Evolutionary conservation across 2,888 invertebrate genomes (phyloP).

Genomic region (Dynastes maya): DNA sequence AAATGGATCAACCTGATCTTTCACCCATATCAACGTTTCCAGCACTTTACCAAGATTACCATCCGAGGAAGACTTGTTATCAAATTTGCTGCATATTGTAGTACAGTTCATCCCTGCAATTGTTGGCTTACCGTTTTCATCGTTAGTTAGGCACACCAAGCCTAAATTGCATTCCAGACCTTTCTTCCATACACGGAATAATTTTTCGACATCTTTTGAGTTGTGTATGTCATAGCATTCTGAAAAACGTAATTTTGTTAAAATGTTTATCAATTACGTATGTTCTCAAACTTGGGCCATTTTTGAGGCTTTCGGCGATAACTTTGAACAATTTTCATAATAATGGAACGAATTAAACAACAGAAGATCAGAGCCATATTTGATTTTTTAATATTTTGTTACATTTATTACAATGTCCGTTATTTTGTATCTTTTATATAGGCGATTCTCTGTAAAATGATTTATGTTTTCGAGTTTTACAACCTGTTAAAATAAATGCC

Average conservation of each 20-base stretch:
- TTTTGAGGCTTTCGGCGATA: not conserved
- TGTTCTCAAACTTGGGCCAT: too few relatives aligned
- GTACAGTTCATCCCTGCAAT: constrained; percentile 66
- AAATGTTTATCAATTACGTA: too few relatives aligned
- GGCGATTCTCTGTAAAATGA: too few relatives aligned
- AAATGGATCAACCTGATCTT: constrained; percentile 57
- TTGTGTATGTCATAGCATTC: constrained; percentile 13
- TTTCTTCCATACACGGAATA: constrained; percentile 47
- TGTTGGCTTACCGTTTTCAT: constrained; percentile 63
- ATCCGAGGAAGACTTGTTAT: constrained; percentile 47
- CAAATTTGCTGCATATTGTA: constrained; percentile 20
- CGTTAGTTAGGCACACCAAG: constrained; percentile 66
- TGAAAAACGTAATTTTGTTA: not conserved
- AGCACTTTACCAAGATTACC: constrained; percentile 50
- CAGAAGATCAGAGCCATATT: too few relatives aligned
- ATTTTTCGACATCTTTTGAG: constrained; percentile 38
- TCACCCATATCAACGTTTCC: constrained; percentile 47
- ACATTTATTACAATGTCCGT: not conserved
- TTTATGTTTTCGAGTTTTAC: too few relatives aligned
- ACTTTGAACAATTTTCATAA: not conserved
- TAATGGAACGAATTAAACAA: not conserved
- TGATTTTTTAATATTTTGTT: not conserved
- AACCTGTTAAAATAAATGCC: too few relatives aligned
- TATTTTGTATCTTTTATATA: not conserved
- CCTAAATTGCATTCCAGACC: constrained; percentile 62